Percentiles rank a stretch among this genome's conserved stretches.
Conservation (phyloP, 2,888 invertebrate species). For the Urechis unicinctus region DNA sequence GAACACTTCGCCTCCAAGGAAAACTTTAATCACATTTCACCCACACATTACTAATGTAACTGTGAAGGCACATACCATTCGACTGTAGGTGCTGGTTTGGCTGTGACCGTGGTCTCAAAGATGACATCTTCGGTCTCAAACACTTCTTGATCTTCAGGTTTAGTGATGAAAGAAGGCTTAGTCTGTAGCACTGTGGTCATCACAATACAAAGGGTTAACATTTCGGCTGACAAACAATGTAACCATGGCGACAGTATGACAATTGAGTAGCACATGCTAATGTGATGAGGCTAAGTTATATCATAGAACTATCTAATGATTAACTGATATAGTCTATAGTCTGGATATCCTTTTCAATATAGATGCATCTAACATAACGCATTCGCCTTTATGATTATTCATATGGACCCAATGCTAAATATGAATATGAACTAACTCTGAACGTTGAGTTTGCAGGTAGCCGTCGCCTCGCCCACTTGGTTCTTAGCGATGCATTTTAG, state of each 20-base stretch:
- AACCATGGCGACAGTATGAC: background rate
- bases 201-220: background rate
- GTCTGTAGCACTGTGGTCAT: conserved; percentile 44
- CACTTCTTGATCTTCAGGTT: conserved; percentile 37
- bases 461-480: conserved; percentile 17
- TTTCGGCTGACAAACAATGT: background rate
- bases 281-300: too few relatives aligned
- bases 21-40: too few relatives aligned
- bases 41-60: too few relatives aligned
- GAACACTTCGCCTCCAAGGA: too few relatives aligned
- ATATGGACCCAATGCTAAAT: background rate
- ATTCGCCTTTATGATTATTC: background rate
- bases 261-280: background rate
- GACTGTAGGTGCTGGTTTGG: conserved; percentile 80
- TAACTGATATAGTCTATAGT: too few relatives aligned
- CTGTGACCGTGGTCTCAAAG: conserved; percentile 73
- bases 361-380: background rate
- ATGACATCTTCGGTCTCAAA: conserved; percentile 32
- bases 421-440: conserved; percentile 62
- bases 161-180: conserved; percentile 41
- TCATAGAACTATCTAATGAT: too few relatives aligned
- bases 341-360: background rate
- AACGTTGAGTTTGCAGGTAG: conserved; percentile 61
- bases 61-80: conserved; percentile 77
- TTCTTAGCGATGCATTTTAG: conserved; percentile 64